Evolutionary conservation across 2,797 vertebrate genomes (phyloP), one percentile per base, ranked within the genome.

Genomic region (Dryobates pubescens): DNA sequence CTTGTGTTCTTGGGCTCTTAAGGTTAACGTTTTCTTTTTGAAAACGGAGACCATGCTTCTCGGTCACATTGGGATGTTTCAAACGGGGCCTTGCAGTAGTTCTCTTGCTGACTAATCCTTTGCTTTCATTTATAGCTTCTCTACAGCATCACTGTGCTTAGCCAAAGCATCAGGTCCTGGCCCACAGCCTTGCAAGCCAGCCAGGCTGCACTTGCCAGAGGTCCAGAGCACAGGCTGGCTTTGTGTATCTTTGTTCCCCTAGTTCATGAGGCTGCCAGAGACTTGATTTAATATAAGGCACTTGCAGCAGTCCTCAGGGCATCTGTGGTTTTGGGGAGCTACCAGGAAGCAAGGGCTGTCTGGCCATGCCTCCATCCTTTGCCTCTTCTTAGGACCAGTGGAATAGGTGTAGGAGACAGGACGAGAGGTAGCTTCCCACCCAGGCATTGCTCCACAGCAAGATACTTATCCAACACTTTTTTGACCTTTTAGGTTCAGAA

Each of bases 71-170:
- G 3, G 54, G 62, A 62, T 76, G 38, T 77, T 84, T 88, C 58
- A 59, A 64, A 80, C 22, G 30, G 36, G 67, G 29, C 64, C 68
- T 90, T 86, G 59, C 5, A 82, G 68, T 88, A 74, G 81, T 84
- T 30, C 45, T 84, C 72, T 70, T 90, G 69, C 72, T 77, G 81
- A 77, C 78, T 65, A 82, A 86, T 92, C 81, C 78, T 85, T 90
- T 64, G 49, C 62, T 90, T 84, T 88, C 10, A 1, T 94, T 61
- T 84, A 38, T 76, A 87, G 47, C 77, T 88, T 67, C 77, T 90
- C 71, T 68, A 51, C 45, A 82, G 45, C 79, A 45, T 76, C 69
- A 8, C 53, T 49, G 24, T 57, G n/a, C 41, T 63, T 73, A 68
- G 54, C 71, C 54, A 82, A 38, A 80, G 49, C 71, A 65, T 62